These are phyloP conservation scores for Phocides pigmalion DNA, from an alignment of 1,140 invertebrate genomes.

Conservation along the genomic window DNA sequence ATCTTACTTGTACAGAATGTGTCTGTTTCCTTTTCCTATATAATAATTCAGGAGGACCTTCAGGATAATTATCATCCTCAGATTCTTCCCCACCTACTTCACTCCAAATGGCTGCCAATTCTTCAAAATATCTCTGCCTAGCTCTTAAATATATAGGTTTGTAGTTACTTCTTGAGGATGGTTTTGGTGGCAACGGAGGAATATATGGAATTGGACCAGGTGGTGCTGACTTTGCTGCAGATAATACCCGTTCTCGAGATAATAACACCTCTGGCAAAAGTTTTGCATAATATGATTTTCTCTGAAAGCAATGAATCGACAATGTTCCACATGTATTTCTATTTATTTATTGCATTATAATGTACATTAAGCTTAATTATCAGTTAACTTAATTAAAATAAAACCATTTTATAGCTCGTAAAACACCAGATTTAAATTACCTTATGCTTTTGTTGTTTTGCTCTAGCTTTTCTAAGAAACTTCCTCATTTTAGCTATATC, in stretches of 20 bases:
- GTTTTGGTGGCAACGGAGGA: conserved; percentile 61
- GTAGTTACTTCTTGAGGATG: conserved; percentile 62
- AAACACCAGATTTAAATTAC: conserved; percentile 43
- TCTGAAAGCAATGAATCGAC: conserved; percentile 51
- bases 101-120: conserved; percentile 80
- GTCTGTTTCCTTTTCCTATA: conserved; percentile 61
- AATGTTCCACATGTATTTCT: not conserved
- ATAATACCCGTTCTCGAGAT: conserved; percentile 69
- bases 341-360: not conserved
- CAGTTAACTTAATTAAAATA: no score
- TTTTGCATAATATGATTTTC: conserved; percentile 77
- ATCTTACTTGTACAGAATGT: conserved; percentile 54
- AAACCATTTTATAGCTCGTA: not conserved
- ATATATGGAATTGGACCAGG: conserved; percentile 64
- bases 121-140: conserved; percentile 82
- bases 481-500: conserved; percentile 85
- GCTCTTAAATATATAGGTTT: conserved; percentile 70
- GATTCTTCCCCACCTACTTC: conserved; percentile 88
- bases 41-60: conserved; percentile 79
- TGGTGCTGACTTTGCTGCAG: conserved; percentile 62
- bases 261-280: conserved; percentile 73
- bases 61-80: conserved; percentile 89
- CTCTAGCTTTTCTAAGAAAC: conserved; percentile 73
- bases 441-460: conserved; percentile 76
- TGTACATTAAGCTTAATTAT: no score